Evolutionary conservation across 2,113 vertebrate genomes (phyloP).

Genomic region (Mobula hypostoma): DNA sequence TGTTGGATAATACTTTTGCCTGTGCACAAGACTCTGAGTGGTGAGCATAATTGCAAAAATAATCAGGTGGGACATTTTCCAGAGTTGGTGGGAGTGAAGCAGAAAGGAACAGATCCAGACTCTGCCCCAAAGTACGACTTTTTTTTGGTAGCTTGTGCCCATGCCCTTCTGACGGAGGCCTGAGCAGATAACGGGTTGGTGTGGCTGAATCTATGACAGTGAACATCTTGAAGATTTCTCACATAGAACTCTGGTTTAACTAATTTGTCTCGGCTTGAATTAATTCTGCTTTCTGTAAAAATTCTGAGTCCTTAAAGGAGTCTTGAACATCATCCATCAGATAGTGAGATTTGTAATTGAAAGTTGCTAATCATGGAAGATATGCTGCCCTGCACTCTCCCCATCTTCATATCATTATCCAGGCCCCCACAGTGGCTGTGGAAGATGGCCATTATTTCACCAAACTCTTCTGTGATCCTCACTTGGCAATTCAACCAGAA

Average conservation of each 20-base stretch:
- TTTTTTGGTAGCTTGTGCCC: background rate
- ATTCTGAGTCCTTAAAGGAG: background rate
- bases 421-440: background rate
- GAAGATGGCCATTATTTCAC: background rate
- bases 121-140: background rate
- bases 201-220: background rate
- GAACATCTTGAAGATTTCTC: background rate
- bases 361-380: background rate
- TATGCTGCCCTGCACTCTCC: background rate
- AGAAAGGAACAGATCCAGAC: background rate
- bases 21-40: background rate
- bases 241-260: background rate
- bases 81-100: background rate
- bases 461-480: background rate
- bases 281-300: background rate
- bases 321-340: background rate
- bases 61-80: background rate
- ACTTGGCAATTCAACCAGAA: background rate
- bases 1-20: background rate
- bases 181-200: background rate
- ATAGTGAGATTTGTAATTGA: background rate
- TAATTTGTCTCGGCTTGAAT: background rate
- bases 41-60: background rate
- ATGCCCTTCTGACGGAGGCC: background rate
- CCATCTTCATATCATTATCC: too few relatives aligned